These are phyloP conservation scores for Danionella cerebrum DNA, from an alignment of 2,113 vertebrate genomes.

Conservation along the genomic window DNA sequence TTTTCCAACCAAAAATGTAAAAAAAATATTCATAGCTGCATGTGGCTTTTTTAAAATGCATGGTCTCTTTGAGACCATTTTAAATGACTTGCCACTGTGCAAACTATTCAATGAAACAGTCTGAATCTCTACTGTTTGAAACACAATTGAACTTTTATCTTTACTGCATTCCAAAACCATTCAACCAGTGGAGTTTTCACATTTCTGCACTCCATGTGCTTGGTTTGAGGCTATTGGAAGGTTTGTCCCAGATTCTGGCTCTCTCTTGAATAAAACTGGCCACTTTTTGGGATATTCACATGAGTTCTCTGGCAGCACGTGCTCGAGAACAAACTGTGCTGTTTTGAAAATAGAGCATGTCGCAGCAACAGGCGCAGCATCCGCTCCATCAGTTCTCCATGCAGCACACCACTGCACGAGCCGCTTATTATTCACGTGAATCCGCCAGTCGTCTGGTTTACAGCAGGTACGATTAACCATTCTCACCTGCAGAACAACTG, in stretches of 20 bases:
- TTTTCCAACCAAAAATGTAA: no score
- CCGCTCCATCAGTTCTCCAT: background rate
- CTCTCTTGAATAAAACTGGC: background rate
- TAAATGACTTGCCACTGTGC: no score
- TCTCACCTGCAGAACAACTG: background rate
- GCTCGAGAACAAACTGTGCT: background rate
- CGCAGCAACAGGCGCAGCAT: background rate
- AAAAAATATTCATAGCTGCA: no score
- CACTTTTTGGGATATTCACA: slow-evolving; percentile 3
- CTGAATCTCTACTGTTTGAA: no score
- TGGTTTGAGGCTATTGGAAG: background rate
- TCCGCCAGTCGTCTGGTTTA: background rate
- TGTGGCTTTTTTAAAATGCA: no score
- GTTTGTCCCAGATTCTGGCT: slow-evolving; percentile 22
- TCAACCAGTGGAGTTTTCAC: no score
- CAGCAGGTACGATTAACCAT: background rate
- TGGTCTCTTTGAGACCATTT: no score
- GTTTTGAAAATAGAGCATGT: background rate
- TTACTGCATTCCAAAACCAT: no score
- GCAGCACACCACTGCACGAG: background rate
- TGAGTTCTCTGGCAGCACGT: slow-evolving; percentile 9
- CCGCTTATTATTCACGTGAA: background rate
- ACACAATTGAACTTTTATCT: no score
- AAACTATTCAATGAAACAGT: no score
- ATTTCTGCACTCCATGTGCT: background rate